Percentiles rank a stretch among this genome's conserved stretches.
Conservation (phyloP, 2,797 vertebrate species). For the Coregonus ussuriensis region DNA sequence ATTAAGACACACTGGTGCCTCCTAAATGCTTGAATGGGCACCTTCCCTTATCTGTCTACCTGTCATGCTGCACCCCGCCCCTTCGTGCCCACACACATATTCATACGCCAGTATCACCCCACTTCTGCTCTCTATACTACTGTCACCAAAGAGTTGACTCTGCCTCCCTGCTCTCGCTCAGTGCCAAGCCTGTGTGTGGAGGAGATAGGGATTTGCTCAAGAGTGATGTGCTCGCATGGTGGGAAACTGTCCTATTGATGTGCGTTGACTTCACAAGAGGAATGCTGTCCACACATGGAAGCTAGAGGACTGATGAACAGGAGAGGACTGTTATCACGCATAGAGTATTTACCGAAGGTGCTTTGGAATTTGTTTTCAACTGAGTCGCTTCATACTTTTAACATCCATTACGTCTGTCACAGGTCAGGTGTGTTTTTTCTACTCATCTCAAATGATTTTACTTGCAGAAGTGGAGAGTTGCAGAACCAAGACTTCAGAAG, state of each 20-base stretch:
- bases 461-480: neutral
- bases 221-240: neutral
- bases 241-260: neutral
- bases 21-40: slow-evolving; percentile 67
- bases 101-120: slow-evolving; percentile 29
- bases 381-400: neutral
- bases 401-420: neutral
- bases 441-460: neutral
- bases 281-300: neutral
- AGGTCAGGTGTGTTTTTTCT: neutral
- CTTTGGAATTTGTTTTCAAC: neutral
- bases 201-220: neutral
- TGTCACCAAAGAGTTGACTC: slow-evolving; percentile 6
- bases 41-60: slow-evolving; percentile 53
- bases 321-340: neutral
- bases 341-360: neutral
- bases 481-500: slow-evolving; percentile 9
- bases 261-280: neutral
- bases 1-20: slow-evolving; percentile 64
- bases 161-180: neutral
- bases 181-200: neutral
- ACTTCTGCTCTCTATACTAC: slow-evolving; percentile 2
- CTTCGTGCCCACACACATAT: slow-evolving; percentile 35
- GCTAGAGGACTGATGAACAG: neutral
- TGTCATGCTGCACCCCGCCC: slow-evolving; percentile 59